phyloP scores from a whole-genome alignment of 2,888 invertebrate genomes.

The Gandaritis pyraliata region DNA sequence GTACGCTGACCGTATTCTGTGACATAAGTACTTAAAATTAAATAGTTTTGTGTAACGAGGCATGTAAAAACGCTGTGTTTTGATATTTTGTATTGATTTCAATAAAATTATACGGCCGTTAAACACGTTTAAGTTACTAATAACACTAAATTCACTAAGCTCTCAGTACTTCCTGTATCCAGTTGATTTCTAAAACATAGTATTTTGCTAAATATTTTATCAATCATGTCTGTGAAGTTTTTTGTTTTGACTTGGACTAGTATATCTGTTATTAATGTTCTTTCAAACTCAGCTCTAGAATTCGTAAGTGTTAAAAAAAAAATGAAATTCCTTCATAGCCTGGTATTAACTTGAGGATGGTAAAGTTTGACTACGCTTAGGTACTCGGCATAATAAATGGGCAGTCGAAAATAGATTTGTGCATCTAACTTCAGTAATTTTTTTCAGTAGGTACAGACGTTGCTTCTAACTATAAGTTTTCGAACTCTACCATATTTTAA shows the following conservation, averaged over 20 bases:
- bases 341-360: too few species aligned
- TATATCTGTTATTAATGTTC: constrained; percentile 14
- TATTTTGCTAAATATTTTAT: neutral
- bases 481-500: too few species aligned
- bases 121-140: neutral
- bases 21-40: neutral
- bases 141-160: constrained; percentile 8
- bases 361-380: too few species aligned
- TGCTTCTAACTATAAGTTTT: too few species aligned
- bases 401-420: too few species aligned
- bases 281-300: constrained; percentile 21
- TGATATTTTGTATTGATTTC: constrained; percentile 8
- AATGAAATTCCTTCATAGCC: too few species aligned
- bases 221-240: constrained; percentile 17
- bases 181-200: neutral
- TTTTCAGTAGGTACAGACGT: too few species aligned
- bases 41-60: constrained; percentile 15
- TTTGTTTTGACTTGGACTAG: constrained; percentile 15
- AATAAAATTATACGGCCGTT: constrained; percentile 2
- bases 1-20: too few species aligned
- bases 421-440: too few species aligned
- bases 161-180: constrained; percentile 3
- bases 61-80: neutral
- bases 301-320: constrained; percentile 23
- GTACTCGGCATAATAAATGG: too few species aligned